Conservation (phyloP, 2,888 invertebrate genomes). For the Chrysolina oricalcia region DNA sequence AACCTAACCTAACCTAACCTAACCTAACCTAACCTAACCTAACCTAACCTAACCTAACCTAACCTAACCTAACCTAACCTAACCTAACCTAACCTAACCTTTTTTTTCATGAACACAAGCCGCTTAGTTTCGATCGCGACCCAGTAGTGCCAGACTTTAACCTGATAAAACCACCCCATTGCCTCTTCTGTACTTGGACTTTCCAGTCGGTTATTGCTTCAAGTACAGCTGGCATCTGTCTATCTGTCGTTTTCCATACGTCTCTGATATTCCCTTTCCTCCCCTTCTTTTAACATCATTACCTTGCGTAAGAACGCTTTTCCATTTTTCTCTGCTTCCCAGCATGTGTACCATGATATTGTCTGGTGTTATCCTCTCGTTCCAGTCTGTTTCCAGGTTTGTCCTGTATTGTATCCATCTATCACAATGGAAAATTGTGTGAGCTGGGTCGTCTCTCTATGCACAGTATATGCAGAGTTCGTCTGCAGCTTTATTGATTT, state of each 20-base stretch:
- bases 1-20: conserved; percentile 37
- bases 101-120: too few relatives aligned
- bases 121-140: too few relatives aligned
- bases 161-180: background rate
- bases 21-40: background rate
- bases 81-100: background rate
- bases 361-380: too few relatives aligned
- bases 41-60: conserved; percentile 48
- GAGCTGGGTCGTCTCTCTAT: background rate
- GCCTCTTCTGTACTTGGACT: background rate
- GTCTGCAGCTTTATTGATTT: background rate
- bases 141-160: too few relatives aligned
- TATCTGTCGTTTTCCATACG: too few relatives aligned
- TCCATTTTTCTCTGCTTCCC: too few relatives aligned
- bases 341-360: too few relatives aligned
- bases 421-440: background rate
- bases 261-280: too few relatives aligned
- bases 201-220: background rate
- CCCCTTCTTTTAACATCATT: too few relatives aligned
- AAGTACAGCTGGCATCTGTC: background rate
- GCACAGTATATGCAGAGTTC: background rate
- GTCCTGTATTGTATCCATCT: background rate
- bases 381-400: too few relatives aligned
- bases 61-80: conserved; percentile 48
- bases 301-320: too few relatives aligned